Base-by-base conservation (phyloP, 2,113 vertebrate species). In the Conger conger region DNA sequence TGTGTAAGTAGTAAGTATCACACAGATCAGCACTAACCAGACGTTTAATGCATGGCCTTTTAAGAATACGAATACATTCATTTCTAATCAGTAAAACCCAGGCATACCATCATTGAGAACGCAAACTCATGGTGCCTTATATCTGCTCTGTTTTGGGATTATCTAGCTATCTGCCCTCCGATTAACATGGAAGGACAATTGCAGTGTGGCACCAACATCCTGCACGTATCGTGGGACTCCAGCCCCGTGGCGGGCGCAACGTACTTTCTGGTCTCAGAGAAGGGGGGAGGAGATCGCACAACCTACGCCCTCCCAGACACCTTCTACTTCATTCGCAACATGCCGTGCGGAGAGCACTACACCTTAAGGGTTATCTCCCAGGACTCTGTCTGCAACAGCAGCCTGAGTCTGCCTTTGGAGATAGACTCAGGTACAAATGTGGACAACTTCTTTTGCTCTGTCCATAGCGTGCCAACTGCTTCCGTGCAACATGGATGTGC, bases 91-190 rank as follows among this genome's bases (percentile, higher is more conserved):
- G 27, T 23, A 63, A 63, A 73, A 73, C 7, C 27, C 68, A 73
- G 27, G 6, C 1, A 1, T 63, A 23, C 57, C 20, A 3, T 63
- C 30, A 50, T 11, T 68, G 54, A 13, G 15, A 60, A 63, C 53
- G 63, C 20, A 63, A 68, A 35, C 13, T 42, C 54, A n/a, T 73
- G n/a, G 9, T 40, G 37, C 53, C 37, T 23, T 35, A 53, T 36
- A 60, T 45, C 42, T 18, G 37, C 76, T 53, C 37, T 57, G 23
- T 57, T 57, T 86, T 30, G 27, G 13, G 84, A 57, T 37, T 40
- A 73, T 76, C 79, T 88, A 96, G 95, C 89, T 57, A 89, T 94
- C 78, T 96, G 95, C 81, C 93, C 95, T 2, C 95, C 94, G 3
- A 82, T 81, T 2, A 76, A 81, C 40, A 42, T 95, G 82, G 57